Evolutionary conservation across 35 echinoderm and acorn worm genomes (phyloP).

Genomic region (Amphiura filiformis): DNA sequence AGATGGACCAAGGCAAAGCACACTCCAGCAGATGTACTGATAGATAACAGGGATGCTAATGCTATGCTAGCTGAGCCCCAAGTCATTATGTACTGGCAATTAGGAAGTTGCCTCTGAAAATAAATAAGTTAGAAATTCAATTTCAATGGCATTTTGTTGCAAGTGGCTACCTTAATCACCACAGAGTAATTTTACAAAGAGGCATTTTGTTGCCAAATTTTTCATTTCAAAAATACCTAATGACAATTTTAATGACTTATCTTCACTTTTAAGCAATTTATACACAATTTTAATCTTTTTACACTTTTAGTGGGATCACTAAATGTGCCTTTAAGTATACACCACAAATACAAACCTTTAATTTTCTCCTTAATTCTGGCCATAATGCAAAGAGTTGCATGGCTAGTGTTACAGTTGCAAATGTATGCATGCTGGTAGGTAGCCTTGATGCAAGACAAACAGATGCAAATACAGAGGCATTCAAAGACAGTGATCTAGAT

Average conservation of each 20-base stretch:
- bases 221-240: too few relatives aligned
- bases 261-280: too few relatives aligned
- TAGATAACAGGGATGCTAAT: slow-evolving; percentile 44
- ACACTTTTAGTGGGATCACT: too few relatives aligned
- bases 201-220: too few relatives aligned
- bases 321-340: not conserved
- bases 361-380: slow-evolving; percentile 79
- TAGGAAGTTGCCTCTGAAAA: slow-evolving; percentile 38
- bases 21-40: slow-evolving; percentile 49
- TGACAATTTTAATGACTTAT: too few relatives aligned
- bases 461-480: slow-evolving; percentile 95
- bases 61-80: slow-evolving; percentile 33
- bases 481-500: slow-evolving; percentile 58
- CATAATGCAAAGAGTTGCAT: slow-evolving; percentile 91
- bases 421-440: slow-evolving; percentile 74
- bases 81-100: slow-evolving; percentile 45
- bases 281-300: too few relatives aligned
- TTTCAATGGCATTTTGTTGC: not conserved
- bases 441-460: slow-evolving; percentile 97
- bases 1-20: slow-evolving; percentile 52
- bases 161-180: not conserved
- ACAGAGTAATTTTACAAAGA: not conserved
- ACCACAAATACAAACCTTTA: slow-evolving; percentile 70
- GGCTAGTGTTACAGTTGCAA: slow-evolving; percentile 85
- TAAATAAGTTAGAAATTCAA: not conserved